phyloP scores from a whole-genome alignment of 64 coral and sea anemone genomes.

The Cladopsammia gracilis region DNA sequence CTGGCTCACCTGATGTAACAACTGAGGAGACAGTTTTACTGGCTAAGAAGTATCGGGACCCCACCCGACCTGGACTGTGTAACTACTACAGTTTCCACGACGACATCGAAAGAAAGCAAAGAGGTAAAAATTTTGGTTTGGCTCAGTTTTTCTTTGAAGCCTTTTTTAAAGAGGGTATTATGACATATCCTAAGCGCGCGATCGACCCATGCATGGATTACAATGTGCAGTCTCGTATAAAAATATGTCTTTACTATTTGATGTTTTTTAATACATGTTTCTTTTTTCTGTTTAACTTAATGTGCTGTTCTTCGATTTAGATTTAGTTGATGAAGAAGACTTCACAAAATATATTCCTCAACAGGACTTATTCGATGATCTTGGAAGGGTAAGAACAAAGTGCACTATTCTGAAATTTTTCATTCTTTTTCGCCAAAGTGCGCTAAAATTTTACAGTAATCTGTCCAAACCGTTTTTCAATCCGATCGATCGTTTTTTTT shows the following conservation, averaged over 20 bases:
- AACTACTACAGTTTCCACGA: conserved; percentile 94
- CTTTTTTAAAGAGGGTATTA: too few relatives aligned
- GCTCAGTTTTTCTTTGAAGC: too few relatives aligned
- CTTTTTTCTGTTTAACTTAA: background rate
- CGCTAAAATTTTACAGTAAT: too few relatives aligned
- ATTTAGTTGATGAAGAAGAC: conserved; percentile 55
- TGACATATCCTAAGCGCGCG: too few relatives aligned
- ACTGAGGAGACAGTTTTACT: conserved; percentile 82
- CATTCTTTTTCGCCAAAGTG: too few relatives aligned
- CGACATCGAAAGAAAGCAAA: conserved; percentile 85
- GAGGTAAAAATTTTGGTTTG: conserved; percentile 74
- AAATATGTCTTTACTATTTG: too few relatives aligned
- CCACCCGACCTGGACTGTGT: conserved; percentile 77
- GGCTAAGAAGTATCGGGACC: conserved; percentile 88
- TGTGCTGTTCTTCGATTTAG: background rate
- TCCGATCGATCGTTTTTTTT: too few relatives aligned
- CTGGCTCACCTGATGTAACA: conserved; percentile 90
- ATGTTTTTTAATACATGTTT: too few relatives aligned
- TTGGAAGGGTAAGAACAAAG: background rate
- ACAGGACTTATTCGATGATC: conserved; percentile 22
- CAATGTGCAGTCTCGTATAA: too few relatives aligned
- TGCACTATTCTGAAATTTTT: too few relatives aligned
- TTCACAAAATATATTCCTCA: conserved; percentile 64
- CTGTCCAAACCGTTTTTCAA: too few relatives aligned
- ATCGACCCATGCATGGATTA: too few relatives aligned